These are phyloP conservation scores for Dryadula phaetusa DNA, from an alignment of 2,888 invertebrate species.

Conservation along the genomic window DNA sequence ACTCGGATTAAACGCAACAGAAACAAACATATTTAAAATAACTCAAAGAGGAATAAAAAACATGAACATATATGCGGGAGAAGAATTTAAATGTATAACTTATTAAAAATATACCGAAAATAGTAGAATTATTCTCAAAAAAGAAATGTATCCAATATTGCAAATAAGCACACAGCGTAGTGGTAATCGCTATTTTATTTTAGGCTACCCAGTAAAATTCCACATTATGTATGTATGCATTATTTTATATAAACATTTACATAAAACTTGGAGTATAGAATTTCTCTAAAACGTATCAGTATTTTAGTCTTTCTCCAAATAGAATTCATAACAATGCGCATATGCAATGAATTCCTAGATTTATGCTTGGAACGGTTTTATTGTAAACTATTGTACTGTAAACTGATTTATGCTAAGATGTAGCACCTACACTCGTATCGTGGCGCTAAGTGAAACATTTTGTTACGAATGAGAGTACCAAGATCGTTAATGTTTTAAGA, in stretches of 20 bases:
- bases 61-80: no score
- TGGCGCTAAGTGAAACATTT: slow-evolving; percentile 14
- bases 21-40: no score
- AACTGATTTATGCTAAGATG: slow-evolving; percentile 25
- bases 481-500: slow-evolving; percentile 9
- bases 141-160: no score
- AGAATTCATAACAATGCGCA: slow-evolving; percentile 27
- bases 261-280: neutral
- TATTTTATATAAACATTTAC: neutral
- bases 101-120: no score
- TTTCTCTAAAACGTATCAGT: slow-evolving; percentile 18
- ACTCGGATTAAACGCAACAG: no score
- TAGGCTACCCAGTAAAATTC: no score
- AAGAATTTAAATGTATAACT: no score
- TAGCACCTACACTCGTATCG: slow-evolving; percentile 11
- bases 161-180: no score
- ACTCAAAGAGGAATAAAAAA: no score
- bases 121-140: no score
- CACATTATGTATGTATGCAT: no score
- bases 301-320: slow-evolving; percentile 18
- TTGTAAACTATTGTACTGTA: slow-evolving; percentile 25
- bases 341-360: slow-evolving; percentile 26
- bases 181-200: no score
- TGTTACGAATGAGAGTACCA: slow-evolving; percentile 4
- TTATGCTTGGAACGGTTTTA: slow-evolving; percentile 26